Evolutionary conservation across 1,140 invertebrate genomes (phyloP).

Genomic region (Macrobrachium rosenbergii): DNA sequence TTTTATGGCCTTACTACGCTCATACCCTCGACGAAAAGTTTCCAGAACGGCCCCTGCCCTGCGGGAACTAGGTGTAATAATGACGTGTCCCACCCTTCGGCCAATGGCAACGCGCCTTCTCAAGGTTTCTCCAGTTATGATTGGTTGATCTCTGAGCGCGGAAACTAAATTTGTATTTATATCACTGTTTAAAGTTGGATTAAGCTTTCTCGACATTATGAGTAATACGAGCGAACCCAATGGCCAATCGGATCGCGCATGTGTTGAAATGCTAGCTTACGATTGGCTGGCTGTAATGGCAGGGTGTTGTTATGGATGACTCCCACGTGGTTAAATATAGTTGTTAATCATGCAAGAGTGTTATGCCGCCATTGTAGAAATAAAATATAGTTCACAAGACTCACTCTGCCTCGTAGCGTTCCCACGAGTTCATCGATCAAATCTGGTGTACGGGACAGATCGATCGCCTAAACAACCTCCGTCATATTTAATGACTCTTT

Average conservation of each 20-base stretch:
- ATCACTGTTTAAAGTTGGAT: conserved; percentile 58
- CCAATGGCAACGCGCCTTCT: conserved; percentile 51
- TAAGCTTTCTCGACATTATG: conserved; percentile 57
- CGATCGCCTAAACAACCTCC: conserved; percentile 52
- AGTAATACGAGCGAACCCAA: conserved; percentile 49
- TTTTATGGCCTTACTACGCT: conserved; percentile 51
- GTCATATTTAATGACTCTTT: conserved; percentile 56
- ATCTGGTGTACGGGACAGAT: conserved; percentile 27
- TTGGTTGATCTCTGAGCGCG: conserved; percentile 48
- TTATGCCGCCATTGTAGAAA: conserved; percentile 50
- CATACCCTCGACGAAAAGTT: conserved; percentile 46
- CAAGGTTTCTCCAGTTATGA: conserved; percentile 24
- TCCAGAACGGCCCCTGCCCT: conserved; percentile 31
- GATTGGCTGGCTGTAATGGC: conserved; percentile 48
- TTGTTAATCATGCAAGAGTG: conserved; percentile 58
- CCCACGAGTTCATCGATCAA: conserved; percentile 40
- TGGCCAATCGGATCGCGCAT: conserved; percentile 48
- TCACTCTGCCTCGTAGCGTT: conserved; percentile 35
- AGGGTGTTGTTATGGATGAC: conserved; percentile 44
- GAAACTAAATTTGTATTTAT: conserved; percentile 54
- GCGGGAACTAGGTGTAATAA: conserved; percentile 38
- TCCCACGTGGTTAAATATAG: conserved; percentile 54
- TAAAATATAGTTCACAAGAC: conserved; percentile 46
- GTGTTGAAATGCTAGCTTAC: conserved; percentile 27
- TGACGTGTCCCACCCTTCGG: conserved; percentile 38